These are phyloP conservation scores for Drosophila robusta DNA, from an alignment of 2,888 invertebrate species.

Conservation along the genomic window DNA sequence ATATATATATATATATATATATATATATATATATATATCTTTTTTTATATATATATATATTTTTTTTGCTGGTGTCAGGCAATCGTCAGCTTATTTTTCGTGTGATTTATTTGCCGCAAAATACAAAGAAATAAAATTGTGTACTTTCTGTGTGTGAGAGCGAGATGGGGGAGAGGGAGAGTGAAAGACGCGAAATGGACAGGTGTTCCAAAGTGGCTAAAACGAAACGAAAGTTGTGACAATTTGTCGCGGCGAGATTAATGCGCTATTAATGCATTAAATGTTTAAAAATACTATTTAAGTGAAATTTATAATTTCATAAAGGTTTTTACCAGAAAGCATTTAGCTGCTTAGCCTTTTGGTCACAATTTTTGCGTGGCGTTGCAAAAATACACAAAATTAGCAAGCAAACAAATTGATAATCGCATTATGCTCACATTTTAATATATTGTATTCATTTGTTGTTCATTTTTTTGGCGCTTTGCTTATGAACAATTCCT, in stretches of 20 bases:
- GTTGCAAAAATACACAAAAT: constrained; percentile 49
- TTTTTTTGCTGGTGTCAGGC: constrained; percentile 18
- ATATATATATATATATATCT: background rate
- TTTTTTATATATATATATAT: background rate
- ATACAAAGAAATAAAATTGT: constrained; percentile 13
- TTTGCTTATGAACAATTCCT: constrained; percentile 37
- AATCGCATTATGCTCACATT: constrained; percentile 51
- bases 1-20: background rate
- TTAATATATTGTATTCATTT: constrained; percentile 7
- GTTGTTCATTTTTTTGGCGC: constrained; percentile 6
- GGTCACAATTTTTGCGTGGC: constrained; percentile 29
- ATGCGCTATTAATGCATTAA: constrained; percentile 11
- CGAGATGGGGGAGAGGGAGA: constrained; percentile 3
- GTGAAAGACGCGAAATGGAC: constrained; percentile 31
- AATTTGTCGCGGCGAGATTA: constrained; percentile 42
- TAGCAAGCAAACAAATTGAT: constrained; percentile 45
- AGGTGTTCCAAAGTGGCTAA: constrained; percentile 40
- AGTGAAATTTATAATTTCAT: constrained; percentile 21
- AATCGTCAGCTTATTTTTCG: constrained; percentile 36
- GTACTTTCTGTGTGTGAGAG: background rate
- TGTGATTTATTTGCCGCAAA: constrained; percentile 47
- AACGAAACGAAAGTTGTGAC: constrained; percentile 49
- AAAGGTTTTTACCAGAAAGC: constrained; percentile 9
- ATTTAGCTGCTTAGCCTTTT: constrained; percentile 10
- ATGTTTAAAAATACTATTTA: background rate